Evolutionary conservation across 2,888 invertebrate genomes (phyloP).

Genomic region (Globia sparganii): DNA sequence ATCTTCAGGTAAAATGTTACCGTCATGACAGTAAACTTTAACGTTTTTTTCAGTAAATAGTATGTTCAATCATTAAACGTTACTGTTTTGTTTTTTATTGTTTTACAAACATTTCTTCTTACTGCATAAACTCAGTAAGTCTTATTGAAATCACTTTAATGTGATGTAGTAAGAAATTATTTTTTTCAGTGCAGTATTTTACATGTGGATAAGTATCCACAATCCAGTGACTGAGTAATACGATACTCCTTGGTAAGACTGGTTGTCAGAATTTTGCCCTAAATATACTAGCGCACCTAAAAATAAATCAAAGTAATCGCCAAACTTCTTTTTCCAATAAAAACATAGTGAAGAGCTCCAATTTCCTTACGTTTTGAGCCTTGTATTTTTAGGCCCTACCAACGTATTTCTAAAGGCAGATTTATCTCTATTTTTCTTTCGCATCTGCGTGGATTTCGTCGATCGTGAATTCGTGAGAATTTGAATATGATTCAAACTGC

Average conservation of each 20-base stretch:
- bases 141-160: too few relatives aligned
- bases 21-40: too few relatives aligned
- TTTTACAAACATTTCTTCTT: too few relatives aligned
- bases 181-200: too few relatives aligned
- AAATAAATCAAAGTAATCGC: conserved; percentile 58
- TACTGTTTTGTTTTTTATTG: too few relatives aligned
- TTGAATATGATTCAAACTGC: conserved; percentile 62
- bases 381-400: conserved; percentile 68
- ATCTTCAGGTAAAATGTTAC: too few relatives aligned
- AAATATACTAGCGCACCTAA: conserved; percentile 8
- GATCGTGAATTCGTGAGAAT: conserved; percentile 48
- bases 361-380: conserved; percentile 65
- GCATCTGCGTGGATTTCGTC: conserved; percentile 57
- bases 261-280: neutral
- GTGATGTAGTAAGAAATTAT: too few relatives aligned
- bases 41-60: too few relatives aligned
- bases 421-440: conserved; percentile 69
- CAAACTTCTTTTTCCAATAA: conserved; percentile 52
- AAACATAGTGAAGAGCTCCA: conserved; percentile 66
- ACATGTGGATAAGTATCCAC: too few relatives aligned
- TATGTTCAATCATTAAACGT: too few relatives aligned
- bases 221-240: neutral
- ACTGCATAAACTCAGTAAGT: too few relatives aligned
- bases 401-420: conserved; percentile 55
- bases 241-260: neutral